These are phyloP conservation scores for Pedetes capensis DNA, from an alignment of 2,113 vertebrate species.

Conservation along the genomic window DNA sequence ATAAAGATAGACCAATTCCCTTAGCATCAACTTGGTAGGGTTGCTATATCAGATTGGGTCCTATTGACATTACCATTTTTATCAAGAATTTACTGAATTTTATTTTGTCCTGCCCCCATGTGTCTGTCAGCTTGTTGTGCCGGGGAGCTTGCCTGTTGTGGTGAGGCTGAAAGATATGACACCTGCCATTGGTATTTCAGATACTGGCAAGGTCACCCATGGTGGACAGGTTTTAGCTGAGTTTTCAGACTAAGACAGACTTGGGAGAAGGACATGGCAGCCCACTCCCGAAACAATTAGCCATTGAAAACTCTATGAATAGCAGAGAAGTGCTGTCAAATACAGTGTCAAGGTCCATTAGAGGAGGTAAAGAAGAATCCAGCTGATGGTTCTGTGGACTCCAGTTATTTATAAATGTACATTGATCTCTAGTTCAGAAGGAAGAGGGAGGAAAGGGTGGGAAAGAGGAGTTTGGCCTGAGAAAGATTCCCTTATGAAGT, in stretches of 20 bases:
- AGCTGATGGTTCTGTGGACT: background rate
- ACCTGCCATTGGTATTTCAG: too few species aligned
- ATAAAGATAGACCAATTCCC: background rate
- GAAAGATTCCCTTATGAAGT: background rate
- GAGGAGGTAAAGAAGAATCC: background rate
- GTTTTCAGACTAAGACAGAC: too few species aligned
- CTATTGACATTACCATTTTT: background rate
- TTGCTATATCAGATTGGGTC: background rate
- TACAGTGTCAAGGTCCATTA: background rate
- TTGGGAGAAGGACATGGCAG: too few species aligned
- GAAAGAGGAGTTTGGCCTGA: background rate
- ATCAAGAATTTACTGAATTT: background rate
- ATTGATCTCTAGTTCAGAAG: background rate
- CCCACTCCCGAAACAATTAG: too few species aligned
- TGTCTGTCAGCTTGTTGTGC: too few species aligned
- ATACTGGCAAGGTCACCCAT: too few species aligned
- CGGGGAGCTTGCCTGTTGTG: too few species aligned
- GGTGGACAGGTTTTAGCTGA: too few species aligned
- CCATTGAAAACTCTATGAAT: too few species aligned
- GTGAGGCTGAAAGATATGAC: too few species aligned
- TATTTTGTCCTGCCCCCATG: background rate
- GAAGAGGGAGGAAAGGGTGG: background rate
- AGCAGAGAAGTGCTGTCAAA: too few species aligned
- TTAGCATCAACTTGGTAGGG: background rate
- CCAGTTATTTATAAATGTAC: background rate